Percentiles rank a stretch among this genome's conserved stretches.
Conservation (phyloP, 2,797 vertebrate genomes). For the Microtus agrestis region DNA sequence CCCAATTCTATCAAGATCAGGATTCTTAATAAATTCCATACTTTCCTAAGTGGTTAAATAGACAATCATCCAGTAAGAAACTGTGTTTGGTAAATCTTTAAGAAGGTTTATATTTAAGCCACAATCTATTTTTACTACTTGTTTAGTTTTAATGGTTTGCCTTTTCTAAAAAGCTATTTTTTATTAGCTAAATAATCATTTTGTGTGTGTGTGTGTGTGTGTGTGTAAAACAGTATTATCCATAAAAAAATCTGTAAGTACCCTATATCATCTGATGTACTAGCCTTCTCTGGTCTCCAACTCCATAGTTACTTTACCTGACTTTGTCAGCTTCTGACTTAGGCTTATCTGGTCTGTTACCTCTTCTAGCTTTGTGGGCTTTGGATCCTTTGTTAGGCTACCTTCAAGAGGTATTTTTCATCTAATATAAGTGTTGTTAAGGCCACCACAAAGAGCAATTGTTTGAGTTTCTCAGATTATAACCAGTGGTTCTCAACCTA, state of each 20-base stretch:
- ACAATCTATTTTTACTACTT: neutral
- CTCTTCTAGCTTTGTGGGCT: neutral
- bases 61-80: neutral
- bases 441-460: neutral
- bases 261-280: neutral
- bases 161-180: neutral
- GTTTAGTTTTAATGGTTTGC: neutral
- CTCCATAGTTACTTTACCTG: neutral
- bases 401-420: conserved; percentile 6
- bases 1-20: neutral
- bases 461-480: neutral
- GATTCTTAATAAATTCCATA: neutral
- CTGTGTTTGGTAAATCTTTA: conserved; percentile 10
- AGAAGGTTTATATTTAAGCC: neutral
- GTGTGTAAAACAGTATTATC: neutral
- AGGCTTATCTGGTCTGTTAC: neutral
- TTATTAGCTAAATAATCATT: neutral
- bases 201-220: too few relatives aligned
- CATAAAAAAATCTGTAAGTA: neutral
- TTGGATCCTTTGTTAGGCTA: neutral
- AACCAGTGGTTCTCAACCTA: neutral
- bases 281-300: neutral
- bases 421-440: neutral
- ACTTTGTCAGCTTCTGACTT: neutral
- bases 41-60: neutral